A percentile compares a stretch with the other conserved stretches of the same genome.
Evolutionary conservation across 1,140 invertebrate genomes (phyloP).

Genomic region (Bathynomus jamesi): DNA sequence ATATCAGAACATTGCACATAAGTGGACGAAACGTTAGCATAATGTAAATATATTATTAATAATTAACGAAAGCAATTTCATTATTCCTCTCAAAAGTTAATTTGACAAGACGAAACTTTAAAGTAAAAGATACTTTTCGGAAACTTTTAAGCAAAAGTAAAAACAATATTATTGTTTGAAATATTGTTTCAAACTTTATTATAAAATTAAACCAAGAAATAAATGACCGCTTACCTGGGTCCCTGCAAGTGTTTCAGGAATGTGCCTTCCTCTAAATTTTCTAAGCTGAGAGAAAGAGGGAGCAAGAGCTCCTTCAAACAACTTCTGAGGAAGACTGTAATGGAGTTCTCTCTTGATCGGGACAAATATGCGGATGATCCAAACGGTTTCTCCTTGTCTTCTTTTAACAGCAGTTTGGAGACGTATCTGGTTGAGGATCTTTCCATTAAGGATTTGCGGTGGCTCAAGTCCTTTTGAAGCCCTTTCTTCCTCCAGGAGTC

Average conservation of each 20-base stretch:
- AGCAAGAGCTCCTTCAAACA: neutral
- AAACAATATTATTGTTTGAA: no score
- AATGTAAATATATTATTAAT: no score
- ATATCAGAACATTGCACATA: no score
- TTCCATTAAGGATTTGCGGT: neutral
- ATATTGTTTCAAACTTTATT: no score
- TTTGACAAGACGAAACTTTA: no score
- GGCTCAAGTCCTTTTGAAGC: neutral
- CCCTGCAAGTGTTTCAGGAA: neutral
- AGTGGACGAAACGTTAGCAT: no score
- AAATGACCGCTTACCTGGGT: neutral
- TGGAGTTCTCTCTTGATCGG: neutral
- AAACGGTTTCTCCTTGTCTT: no score
- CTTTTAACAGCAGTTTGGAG: neutral
- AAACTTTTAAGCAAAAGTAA: no score
- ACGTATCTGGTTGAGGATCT: neutral
- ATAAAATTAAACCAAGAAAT: no score
- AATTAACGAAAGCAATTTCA: no score
- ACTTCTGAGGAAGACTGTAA: neutral
- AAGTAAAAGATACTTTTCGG: no score
- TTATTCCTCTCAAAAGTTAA: no score
- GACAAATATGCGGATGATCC: neutral
- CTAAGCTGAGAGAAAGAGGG: neutral
- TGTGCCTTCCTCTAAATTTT: neutral
- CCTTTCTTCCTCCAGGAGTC: neutral